A percentile compares a stretch with the other conserved stretches of the same genome.
phyloP scores from a whole-genome alignment of 2,113 vertebrate genomes.

The Microcebus jonahi region DNA sequence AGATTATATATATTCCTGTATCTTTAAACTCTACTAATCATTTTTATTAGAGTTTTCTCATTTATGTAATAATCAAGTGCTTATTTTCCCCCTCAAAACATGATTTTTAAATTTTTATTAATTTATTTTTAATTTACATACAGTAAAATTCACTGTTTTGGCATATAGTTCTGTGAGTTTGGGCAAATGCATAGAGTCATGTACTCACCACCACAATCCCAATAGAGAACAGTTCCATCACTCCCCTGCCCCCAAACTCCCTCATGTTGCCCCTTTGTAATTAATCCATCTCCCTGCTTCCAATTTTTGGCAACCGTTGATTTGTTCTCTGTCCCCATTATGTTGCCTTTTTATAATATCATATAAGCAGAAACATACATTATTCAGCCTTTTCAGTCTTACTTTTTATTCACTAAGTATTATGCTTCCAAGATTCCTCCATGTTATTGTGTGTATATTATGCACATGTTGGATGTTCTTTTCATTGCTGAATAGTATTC shows the following conservation, averaged over 20 bases:
- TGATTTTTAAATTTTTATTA: neutral
- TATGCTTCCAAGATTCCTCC: neutral
- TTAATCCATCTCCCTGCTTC: neutral
- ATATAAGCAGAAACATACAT: neutral
- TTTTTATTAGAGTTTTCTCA: neutral
- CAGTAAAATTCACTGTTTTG: neutral
- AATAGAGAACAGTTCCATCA: neutral
- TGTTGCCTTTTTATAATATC: neutral
- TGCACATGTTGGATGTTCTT: neutral
- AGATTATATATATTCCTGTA: neutral
- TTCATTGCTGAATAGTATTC: neutral
- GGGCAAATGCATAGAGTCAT: neutral
- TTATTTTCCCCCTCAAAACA: neutral
- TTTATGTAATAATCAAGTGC: neutral
- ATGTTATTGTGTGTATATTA: neutral
- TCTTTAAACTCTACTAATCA: neutral
- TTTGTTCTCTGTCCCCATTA: neutral
- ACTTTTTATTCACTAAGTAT: neutral
- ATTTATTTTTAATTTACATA: neutral
- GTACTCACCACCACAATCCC: neutral
- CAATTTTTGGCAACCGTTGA: neutral
- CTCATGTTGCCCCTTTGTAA: neutral
- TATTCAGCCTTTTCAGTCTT: neutral
- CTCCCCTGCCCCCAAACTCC: neutral
- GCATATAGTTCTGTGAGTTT: neutral